Percentiles rank a stretch among this genome's conserved stretches.
phyloP scores from a whole-genome alignment of 2,113 vertebrate genomes.

The Eira barbara region DNA sequence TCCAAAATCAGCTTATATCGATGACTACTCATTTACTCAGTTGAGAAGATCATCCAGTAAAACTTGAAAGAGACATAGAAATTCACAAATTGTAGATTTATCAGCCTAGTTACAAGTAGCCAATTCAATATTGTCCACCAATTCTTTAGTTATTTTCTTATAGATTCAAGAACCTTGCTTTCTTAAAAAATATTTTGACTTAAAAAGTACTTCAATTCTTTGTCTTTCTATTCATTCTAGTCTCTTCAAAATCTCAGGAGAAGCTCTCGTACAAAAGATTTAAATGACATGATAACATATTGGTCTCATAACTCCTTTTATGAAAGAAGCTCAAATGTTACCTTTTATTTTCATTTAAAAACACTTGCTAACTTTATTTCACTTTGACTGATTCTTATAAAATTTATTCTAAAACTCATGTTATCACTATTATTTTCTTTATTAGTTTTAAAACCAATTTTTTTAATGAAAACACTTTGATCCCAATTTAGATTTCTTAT shows the following conservation, averaged over 20 bases:
- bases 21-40: neutral
- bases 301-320: neutral
- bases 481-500: neutral
- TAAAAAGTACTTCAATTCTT: neutral
- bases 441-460: neutral
- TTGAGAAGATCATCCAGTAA: neutral
- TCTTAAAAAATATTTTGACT: neutral
- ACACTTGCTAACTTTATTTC: neutral
- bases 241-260: neutral
- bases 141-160: neutral
- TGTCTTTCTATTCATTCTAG: neutral
- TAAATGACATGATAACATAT: neutral
- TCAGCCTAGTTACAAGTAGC: neutral
- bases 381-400: neutral
- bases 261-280: neutral
- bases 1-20: neutral
- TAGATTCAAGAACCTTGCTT: neutral
- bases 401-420: neutral
- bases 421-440: neutral
- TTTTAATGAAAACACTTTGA: neutral
- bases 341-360: slow-evolving; percentile 24
- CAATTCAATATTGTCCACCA: neutral
- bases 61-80: neutral
- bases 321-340: neutral
- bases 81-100: neutral